Conservation (phyloP, 2,797 vertebrate genomes). For the Scleropages formosus region DNA sequence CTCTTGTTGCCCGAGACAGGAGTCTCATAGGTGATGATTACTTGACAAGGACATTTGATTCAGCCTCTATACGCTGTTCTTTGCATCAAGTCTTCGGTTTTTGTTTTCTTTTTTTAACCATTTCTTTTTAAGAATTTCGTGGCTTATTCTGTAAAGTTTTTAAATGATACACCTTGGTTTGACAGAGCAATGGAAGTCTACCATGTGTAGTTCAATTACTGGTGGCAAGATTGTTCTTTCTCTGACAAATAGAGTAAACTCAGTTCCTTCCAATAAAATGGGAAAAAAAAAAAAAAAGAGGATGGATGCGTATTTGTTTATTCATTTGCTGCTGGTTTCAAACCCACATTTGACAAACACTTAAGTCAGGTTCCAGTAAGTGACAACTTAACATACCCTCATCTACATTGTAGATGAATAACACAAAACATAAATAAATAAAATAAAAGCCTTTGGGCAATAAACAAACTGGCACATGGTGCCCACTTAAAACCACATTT, state of each 20-base stretch:
- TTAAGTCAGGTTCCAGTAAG: conserved; percentile 7
- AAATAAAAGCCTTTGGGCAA: neutral
- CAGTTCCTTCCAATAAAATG: conserved; percentile 72
- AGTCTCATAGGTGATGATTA: conserved; percentile 33
- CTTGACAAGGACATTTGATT: conserved; percentile 40
- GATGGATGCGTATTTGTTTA: conserved; percentile 24
- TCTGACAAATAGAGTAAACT: conserved; percentile 66
- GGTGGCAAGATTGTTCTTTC: conserved; percentile 58
- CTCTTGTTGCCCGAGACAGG: conserved; percentile 34
- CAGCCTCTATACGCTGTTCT: conserved; percentile 45
- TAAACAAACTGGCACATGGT: neutral
- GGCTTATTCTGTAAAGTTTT: conserved; percentile 75
- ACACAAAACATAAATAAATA: conserved; percentile 16
- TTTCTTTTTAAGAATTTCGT: conserved; percentile 78
- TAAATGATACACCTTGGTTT: conserved; percentile 64
- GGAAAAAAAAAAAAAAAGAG: conserved; percentile 45
- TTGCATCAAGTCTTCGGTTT: conserved; percentile 39
- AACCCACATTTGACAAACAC: conserved; percentile 1
- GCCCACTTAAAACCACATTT: conserved; percentile 1
- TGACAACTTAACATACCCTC: conserved; percentile 11
- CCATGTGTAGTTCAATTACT: conserved; percentile 61
- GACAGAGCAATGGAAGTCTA: conserved; percentile 61
- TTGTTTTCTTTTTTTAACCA: conserved; percentile 58
- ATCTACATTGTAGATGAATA: conserved; percentile 36
- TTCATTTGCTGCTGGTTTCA: conserved; percentile 22